These are phyloP conservation scores for Psilopsiagon aymara DNA, from an alignment of 2,113 vertebrate genomes.

Conservation along the genomic window DNA sequence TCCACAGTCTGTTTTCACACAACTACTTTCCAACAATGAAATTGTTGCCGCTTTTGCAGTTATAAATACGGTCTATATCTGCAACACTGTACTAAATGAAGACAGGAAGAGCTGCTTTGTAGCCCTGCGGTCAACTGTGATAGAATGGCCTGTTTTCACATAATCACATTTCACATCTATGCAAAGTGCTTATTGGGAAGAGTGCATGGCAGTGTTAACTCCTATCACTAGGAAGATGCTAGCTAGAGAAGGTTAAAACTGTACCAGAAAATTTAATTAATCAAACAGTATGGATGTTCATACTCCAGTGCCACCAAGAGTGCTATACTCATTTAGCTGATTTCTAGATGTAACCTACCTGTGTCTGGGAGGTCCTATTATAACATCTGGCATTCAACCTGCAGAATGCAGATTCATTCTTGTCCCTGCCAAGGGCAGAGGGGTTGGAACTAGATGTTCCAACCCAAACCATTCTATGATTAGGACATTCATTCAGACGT, in stretches of 20 bases:
- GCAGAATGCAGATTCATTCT: background rate
- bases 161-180: background rate
- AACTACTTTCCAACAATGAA: background rate
- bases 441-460: background rate
- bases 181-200: background rate
- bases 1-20: background rate
- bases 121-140: background rate
- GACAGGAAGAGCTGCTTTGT: background rate
- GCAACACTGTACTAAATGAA: background rate
- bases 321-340: background rate
- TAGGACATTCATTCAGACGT: background rate
- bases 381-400: background rate
- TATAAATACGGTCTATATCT: background rate
- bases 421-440: background rate
- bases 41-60: background rate
- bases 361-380: background rate
- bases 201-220: background rate
- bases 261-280: background rate
- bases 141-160: background rate
- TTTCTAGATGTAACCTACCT: background rate
- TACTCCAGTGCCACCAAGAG: background rate
- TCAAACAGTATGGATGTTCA: background rate
- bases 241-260: background rate
- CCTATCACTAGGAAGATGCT: background rate
- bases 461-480: background rate